These are phyloP conservation scores for Drosophila lacicola DNA, from an alignment of 2,888 invertebrate species.

Conservation along the genomic window DNA sequence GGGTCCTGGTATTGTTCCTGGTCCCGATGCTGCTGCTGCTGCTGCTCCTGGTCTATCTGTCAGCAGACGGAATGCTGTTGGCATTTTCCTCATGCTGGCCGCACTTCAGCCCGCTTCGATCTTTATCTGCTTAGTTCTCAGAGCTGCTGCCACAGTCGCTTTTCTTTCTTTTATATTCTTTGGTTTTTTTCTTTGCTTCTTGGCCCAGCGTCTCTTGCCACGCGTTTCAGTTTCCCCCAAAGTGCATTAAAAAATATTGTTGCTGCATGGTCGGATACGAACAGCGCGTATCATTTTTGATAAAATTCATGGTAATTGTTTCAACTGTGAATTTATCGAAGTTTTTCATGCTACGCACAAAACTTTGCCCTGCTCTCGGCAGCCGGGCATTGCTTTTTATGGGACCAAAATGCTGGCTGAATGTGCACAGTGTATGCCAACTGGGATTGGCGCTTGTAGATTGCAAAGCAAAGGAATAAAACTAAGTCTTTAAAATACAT, in stretches of 20 bases:
- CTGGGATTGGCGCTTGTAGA: conserved; percentile 7
- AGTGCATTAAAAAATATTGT: conserved; percentile 81
- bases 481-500: conserved; percentile 58
- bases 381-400: conserved; percentile 62
- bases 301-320: conserved; percentile 80
- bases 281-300: conserved; percentile 80
- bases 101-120: conserved; percentile 44
- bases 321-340: conserved; percentile 81
- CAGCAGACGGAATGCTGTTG: conserved; percentile 70
- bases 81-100: conserved; percentile 60
- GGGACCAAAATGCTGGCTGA: conserved; percentile 28
- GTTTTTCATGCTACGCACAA: conserved; percentile 80
- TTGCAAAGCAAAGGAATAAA: conserved; percentile 5
- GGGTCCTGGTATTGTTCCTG: conserved; percentile 13
- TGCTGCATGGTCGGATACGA: conserved; percentile 81
- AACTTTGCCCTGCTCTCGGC: conserved; percentile 64
- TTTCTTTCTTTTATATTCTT: conserved; percentile 33
- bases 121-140: conserved; percentile 70
- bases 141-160: conserved; percentile 57
- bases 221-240: conserved; percentile 76
- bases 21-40: conserved; percentile 6
- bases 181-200: conserved; percentile 3
- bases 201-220: conserved; percentile 28
- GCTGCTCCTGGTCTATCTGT: conserved; percentile 73
- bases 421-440: conserved; percentile 15